A percentile compares a stretch with the other conserved stretches of the same genome.
Conservation (phyloP, 2,888 invertebrate species). For the Napeogenes sylphis region DNA sequence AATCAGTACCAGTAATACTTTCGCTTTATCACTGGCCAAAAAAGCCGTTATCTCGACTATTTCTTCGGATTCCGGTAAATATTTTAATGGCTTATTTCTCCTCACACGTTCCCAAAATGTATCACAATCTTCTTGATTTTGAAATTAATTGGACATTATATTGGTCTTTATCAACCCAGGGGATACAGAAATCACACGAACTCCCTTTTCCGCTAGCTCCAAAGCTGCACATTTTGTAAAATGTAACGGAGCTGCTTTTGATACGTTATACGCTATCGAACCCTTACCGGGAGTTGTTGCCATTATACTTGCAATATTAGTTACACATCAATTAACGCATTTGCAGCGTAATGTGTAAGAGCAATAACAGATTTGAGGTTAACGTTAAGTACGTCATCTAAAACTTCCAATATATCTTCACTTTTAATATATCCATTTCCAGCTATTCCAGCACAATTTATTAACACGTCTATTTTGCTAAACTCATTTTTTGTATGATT, state of each 20-base stretch:
- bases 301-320: constrained; percentile 44
- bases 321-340: constrained; percentile 36
- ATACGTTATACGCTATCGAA: constrained; percentile 76
- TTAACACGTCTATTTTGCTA: not conserved
- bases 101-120: constrained; percentile 21
- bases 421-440: constrained; percentile 36
- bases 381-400: constrained; percentile 38
- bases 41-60: constrained; percentile 42
- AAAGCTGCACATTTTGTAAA: constrained; percentile 85
- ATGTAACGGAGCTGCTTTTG: constrained; percentile 86
- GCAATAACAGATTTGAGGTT: constrained; percentile 44
- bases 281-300: not conserved
- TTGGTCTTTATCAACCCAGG: constrained; percentile 81
- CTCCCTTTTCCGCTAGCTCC: constrained; percentile 75
- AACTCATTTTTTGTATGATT: not conserved
- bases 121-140: constrained; percentile 30
- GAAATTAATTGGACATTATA: constrained; percentile 32
- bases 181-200: constrained; percentile 83
- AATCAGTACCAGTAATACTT: constrained; percentile 42
- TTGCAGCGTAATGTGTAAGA: constrained; percentile 37
- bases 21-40: constrained; percentile 48
- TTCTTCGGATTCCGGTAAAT: constrained; percentile 38
- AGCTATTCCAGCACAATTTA: constrained; percentile 24
- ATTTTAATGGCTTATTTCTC: constrained; percentile 30
- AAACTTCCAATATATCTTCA: constrained; percentile 37